phyloP scores from a whole-genome alignment of 2,113 vertebrate species.

The Morone chrysops region DNA sequence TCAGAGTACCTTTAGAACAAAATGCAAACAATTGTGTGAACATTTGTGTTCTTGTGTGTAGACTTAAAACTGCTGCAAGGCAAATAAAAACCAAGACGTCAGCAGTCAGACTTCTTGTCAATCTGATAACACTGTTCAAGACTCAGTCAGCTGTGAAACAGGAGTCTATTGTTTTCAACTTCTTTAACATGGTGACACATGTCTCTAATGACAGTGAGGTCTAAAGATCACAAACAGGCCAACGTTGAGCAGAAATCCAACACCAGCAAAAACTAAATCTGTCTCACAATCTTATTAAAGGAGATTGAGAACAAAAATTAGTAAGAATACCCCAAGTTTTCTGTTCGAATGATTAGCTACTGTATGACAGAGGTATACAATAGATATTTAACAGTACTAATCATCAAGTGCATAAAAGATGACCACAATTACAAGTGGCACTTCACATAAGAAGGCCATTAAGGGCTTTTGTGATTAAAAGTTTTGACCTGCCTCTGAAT shows the following conservation, averaged over 20 bases:
- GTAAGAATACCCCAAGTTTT: neutral
- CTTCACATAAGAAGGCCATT: constrained; percentile 81
- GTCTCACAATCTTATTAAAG: neutral
- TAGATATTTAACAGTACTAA: constrained; percentile 71
- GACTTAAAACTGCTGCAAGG: constrained; percentile 1
- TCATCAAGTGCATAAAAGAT: constrained; percentile 78
- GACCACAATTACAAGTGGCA: constrained; percentile 79
- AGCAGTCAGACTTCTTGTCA: constrained; percentile 83
- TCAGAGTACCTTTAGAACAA: neutral
- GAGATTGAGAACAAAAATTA: neutral
- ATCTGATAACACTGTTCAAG: constrained; percentile 85
- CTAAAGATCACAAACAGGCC: neutral
- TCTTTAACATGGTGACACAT: neutral
- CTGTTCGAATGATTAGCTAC: constrained; percentile 28
- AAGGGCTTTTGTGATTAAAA: constrained; percentile 83
- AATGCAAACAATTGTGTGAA: neutral
- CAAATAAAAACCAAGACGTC: constrained; percentile 69
- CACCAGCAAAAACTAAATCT: neutral
- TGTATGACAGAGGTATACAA: constrained; percentile 53
- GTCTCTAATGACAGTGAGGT: constrained; percentile 7
- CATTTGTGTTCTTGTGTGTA: neutral
- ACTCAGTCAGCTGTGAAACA: constrained; percentile 89
- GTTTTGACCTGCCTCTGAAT: constrained; percentile 82
- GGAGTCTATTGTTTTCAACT: constrained; percentile 74
- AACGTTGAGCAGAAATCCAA: neutral